phyloP scores from a whole-genome alignment of 2,113 vertebrate species.

The Tyrannus savana region DNA sequence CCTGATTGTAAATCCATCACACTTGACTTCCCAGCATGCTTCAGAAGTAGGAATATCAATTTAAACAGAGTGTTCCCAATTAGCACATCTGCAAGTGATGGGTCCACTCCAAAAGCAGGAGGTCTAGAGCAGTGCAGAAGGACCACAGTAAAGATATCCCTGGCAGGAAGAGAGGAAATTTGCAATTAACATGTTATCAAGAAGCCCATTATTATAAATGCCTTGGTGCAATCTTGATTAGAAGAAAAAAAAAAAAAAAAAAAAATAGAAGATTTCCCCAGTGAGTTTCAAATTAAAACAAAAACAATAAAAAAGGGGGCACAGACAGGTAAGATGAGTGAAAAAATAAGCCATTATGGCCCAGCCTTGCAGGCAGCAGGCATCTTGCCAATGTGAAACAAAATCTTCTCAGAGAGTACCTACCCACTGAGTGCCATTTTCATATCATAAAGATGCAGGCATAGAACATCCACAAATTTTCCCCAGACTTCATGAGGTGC shows the following conservation, averaged over 20 bases:
- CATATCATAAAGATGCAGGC: background rate
- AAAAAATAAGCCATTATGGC: background rate
- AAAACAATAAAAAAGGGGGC: background rate
- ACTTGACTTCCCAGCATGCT: accelerated
- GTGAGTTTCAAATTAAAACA: background rate
- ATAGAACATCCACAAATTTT: background rate
- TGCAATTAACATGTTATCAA: background rate
- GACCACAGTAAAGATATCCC: background rate
- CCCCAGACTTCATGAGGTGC: background rate
- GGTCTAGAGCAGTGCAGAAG: background rate
- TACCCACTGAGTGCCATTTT: background rate
- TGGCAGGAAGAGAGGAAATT: background rate
- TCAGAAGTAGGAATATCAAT: background rate
- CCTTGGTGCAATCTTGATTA: accelerated
- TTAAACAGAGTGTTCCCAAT: background rate
- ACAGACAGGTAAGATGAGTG: background rate
- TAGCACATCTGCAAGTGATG: background rate
- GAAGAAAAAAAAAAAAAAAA: background rate
- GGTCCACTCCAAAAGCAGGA: background rate
- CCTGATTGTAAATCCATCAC: background rate
- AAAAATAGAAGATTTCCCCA: background rate
- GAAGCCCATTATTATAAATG: background rate
- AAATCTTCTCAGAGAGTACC: background rate
- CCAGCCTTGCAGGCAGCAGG: background rate
- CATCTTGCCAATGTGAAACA: background rate